phyloP scores from a whole-genome alignment of 2,888 invertebrate species.

The Osmoderma eremita region DNA sequence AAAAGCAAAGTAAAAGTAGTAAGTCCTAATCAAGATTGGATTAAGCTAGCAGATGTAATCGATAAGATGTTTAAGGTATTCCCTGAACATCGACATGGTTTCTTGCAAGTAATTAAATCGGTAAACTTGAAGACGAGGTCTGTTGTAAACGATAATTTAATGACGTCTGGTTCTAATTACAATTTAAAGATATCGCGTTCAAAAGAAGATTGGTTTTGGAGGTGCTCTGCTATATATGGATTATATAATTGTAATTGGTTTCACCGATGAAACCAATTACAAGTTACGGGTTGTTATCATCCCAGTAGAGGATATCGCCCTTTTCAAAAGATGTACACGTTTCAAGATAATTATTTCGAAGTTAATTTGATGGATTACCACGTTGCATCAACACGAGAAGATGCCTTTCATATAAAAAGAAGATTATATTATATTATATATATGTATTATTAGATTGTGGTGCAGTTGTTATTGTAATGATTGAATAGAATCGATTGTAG shows the following conservation, averaged over 20 bases:
- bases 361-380: too few relatives aligned
- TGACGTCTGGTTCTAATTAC: conserved; percentile 26
- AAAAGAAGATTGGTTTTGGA: not conserved
- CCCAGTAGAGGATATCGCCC: too few relatives aligned
- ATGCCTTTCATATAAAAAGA: too few relatives aligned
- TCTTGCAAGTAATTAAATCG: conserved; percentile 24
- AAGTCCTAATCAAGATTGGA: not conserved
- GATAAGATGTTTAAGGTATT: conserved; percentile 14
- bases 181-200: conserved; percentile 14
- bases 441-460: too few relatives aligned
- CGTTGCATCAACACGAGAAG: too few relatives aligned
- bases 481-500: too few relatives aligned
- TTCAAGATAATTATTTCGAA: too few relatives aligned
- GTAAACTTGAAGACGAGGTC: conserved; percentile 15
- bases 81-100: conserved; percentile 8
- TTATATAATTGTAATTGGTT: conserved; percentile 9
- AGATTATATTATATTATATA: too few relatives aligned
- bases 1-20: not conserved
- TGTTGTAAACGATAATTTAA: conserved; percentile 31
- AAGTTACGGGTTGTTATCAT: too few relatives aligned
- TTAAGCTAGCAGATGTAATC: conserved; percentile 5
- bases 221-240: not conserved
- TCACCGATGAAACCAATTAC: too few relatives aligned
- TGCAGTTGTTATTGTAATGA: too few relatives aligned
- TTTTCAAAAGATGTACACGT: too few relatives aligned